These are phyloP conservation scores for western clawed frog (Xenopus tropicalis) DNA, from an alignment of 2,113 vertebrate species.

Conservation along the genomic window UCB_Xtro_10.0 CM004449.2:102170501-102171000, in stretches of 20 bases:
- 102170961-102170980: neutral
- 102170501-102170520: too few species aligned
- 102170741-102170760: too few species aligned
- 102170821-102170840: neutral
- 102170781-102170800: neutral
- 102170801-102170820: constrained; percentile 1
- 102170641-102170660: constrained; percentile 54
- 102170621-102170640: constrained; percentile 54
- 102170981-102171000: neutral
- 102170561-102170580: constrained; percentile 58
- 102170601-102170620: constrained; percentile 56
- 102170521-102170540: too few species aligned
- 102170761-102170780: neutral
- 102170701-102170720: too few species aligned
- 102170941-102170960: neutral
- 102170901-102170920: neutral
- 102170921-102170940: neutral
- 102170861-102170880: constrained; percentile 3
- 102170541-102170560: constrained; percentile 15
- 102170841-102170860: constrained; percentile 6
- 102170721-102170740: too few species aligned
- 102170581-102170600: constrained; percentile 29
- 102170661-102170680: too few species aligned
- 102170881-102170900: neutral
- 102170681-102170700: too few species aligned